Percentiles rank a stretch among this genome's conserved stretches.
Conservation (phyloP, 2,888 invertebrate species). For the Dryococelus australis region DNA sequence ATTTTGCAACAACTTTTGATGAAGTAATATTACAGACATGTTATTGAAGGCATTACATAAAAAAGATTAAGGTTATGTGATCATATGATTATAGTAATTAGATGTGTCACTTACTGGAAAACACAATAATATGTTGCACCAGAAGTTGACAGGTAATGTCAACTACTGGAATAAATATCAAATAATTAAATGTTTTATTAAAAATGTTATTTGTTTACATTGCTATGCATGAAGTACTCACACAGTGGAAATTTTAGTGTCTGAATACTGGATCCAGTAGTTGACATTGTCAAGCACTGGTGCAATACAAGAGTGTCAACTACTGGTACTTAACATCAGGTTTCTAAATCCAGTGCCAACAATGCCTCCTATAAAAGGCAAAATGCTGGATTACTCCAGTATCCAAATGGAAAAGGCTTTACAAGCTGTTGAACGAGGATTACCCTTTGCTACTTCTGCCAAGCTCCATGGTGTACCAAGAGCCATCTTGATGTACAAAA, state of each 20-base stretch:
- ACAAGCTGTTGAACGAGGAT: conserved; percentile 24
- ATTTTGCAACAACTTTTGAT: not conserved
- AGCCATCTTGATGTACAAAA: not conserved
- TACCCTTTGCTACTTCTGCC: conserved; percentile 7
- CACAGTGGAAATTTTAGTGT: not conserved
- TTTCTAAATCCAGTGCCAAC: not conserved
- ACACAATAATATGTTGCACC: too few species aligned
- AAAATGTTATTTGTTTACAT: not conserved
- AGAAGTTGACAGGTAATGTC: conserved; percentile 23
- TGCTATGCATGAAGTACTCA: not conserved
- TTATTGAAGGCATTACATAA: not conserved
- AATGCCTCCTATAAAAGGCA: not conserved
- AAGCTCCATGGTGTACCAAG: not conserved
- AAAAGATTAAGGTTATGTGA: conserved; percentile 12
- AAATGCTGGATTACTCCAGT: conserved; percentile 19
- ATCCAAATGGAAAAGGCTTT: conserved; percentile 12
- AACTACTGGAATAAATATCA: too few species aligned
- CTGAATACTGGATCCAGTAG: not conserved
- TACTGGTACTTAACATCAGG: not conserved
- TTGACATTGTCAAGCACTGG: conserved; percentile 1
- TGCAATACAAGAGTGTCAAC: not conserved
- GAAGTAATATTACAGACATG: not conserved
- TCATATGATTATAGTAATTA: too few species aligned
- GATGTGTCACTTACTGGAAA: conserved; percentile 1
- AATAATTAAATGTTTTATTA: not conserved